Evolutionary conservation across 2,797 vertebrate genomes (phyloP), one percentile per base, ranked within the genome.

Genomic region (Coregonus ussuriensis): DNA sequence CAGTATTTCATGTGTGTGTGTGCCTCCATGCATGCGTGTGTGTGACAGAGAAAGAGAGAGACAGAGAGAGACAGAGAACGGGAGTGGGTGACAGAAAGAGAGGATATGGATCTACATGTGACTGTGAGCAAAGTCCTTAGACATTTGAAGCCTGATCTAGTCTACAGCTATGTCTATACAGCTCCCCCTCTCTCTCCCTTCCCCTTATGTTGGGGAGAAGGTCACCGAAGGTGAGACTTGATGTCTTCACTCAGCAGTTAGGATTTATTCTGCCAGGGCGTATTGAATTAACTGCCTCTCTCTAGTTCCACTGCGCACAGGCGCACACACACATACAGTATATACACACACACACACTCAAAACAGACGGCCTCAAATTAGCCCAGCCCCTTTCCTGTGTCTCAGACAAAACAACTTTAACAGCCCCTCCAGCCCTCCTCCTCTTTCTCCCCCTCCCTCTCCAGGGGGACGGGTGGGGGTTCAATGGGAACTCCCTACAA

Each of bases 201-300:
- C 41, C 41, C 1, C 15, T 33, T 71, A 71, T 7, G 77, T 29
- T 73, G 14, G 72, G 33, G 53, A 54, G 71, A 80, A 87, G 81
- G 81, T 83, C 77, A 79, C 9, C 14, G 75, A 78, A 82, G 78
- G 77, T 78, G 80, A 85, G 31, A 59, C 71, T 74, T 72, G 62
- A 74, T 56, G 37, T 76, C 79, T 78, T 76, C 78, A 72, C 78
- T 81, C 82, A 82, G 68, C 56, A 78, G 73, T 76, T 79, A 14
- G 54, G 75, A 71, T 84, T 66, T 72, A 75, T 54, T 53, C 31
- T 71, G 47, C 7, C 21, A 73, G 51, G 65, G 67, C 53, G 71
- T 75, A 79, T 77, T 70, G 70, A 70, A 79, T 73, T 67, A 62
- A 41, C 29, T 72, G 69, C 78, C 54, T 67, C 72, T 72, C 41